These are phyloP conservation scores for Bombyx mandarina DNA, from an alignment of 1,140 invertebrate genomes.

Conservation along the genomic window DNA sequence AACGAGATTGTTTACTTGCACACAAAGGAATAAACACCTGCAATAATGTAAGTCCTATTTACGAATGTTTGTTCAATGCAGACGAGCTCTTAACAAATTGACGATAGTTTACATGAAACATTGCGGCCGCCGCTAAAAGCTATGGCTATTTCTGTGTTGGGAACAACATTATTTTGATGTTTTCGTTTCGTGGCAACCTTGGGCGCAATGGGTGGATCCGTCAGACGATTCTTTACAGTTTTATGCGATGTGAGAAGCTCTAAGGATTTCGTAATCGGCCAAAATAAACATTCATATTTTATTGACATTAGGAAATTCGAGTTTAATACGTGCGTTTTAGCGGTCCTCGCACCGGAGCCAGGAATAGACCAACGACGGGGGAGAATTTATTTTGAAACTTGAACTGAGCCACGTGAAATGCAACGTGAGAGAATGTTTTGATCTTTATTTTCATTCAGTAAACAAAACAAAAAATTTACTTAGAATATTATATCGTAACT, in stretches of 20 bases:
- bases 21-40: slow-evolving; percentile 20
- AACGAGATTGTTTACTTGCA: slow-evolving; percentile 12
- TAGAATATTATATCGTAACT: too few relatives aligned
- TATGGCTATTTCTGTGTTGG: slow-evolving; percentile 48
- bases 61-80: slow-evolving; percentile 23
- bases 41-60: slow-evolving; percentile 25
- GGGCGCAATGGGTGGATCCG: slow-evolving; percentile 32
- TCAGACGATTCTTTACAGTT: slow-evolving; percentile 52
- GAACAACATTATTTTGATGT: slow-evolving; percentile 46
- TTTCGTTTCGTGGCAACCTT: slow-evolving; percentile 46
- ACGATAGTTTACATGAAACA: slow-evolving; percentile 29
- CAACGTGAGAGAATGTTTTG: slow-evolving; percentile 21
- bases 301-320: slow-evolving; percentile 64
- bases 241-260: slow-evolving; percentile 41
- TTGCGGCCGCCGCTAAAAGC: slow-evolving; percentile 15
- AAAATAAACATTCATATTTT: slow-evolving; percentile 67
- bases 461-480: too few relatives aligned
- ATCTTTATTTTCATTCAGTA: slow-evolving; percentile 6
- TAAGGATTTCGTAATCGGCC: slow-evolving; percentile 59
- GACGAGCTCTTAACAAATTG: slow-evolving; percentile 26
- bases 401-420: slow-evolving; percentile 30
- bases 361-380: slow-evolving; percentile 54
- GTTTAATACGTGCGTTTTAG: slow-evolving; percentile 30
- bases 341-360: slow-evolving; percentile 31
- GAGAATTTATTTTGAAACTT: slow-evolving; percentile 54